Base-by-base conservation (phyloP, 2,797 vertebrate genomes). In the Oryzias sinensis region DNA sequence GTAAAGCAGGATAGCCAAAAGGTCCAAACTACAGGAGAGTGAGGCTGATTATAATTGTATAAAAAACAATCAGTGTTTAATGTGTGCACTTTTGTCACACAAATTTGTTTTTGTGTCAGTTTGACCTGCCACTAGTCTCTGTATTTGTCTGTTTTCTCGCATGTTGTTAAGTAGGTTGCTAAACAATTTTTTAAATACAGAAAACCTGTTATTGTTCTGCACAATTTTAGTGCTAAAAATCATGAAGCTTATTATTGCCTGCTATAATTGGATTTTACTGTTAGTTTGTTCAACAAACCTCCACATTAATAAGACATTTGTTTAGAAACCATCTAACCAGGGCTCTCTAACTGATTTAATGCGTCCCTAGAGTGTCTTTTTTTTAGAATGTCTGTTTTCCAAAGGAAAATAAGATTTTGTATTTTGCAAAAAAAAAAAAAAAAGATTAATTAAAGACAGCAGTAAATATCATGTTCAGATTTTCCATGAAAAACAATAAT, bases 21-120 rank as follows among this genome's bases (percentile, higher is more conserved):
- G 51, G 64, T 47, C 68, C 70, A 81, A 74, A 74, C 58, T 20
- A 43, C 43, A 62, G 52, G 40, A 68, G 59, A 56, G 52, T 50
- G 58, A 54, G 58, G 60, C 70, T 87, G 76, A 86, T 74, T 84
- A 50, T 78, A 83, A 83, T 64, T 73, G 62, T 74, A 67, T 62
- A 54, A 70, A 64, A 80, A 81, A 70, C 59, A 72, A 75, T 76
- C 68, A 41, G 29, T 49, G 41, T 73, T 79, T 62, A 65, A 76
- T 74, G 63, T 67, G 74, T 53, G 57, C 62, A 61, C 56, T 76
- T 77, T 16, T 59, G 55, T 62, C 53, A 62, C 7, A 8, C 56
- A 42, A 51, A 50, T 50, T 45, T 67, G 47, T 53, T 68, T 49
- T 59, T 33, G 25, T 59, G 42, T 73, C 67, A 64, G 49, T 63